These are phyloP conservation scores for Stegophylla sp. DNA, from an alignment of 2,888 invertebrate species.

Conservation along the genomic window DNA sequence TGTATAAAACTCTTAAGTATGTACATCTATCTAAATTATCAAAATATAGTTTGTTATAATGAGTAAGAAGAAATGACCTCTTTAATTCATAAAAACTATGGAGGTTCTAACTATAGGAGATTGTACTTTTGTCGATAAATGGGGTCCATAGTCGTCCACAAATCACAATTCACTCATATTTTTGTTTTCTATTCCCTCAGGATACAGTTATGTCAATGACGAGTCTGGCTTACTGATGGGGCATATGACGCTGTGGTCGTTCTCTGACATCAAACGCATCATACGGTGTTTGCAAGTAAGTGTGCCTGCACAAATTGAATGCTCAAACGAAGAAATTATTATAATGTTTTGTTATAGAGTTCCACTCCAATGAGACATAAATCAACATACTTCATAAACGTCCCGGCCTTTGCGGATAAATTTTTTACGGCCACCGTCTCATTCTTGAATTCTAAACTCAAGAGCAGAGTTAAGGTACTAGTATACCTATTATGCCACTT, in stretches of 20 bases:
- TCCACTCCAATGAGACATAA: slow-evolving; percentile 91
- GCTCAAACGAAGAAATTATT: too few species aligned
- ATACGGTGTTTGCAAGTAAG: slow-evolving; percentile 77
- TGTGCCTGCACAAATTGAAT: too few species aligned
- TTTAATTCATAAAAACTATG: too few species aligned
- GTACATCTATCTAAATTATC: too few species aligned
- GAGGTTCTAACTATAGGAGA: too few species aligned
- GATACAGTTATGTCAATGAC: slow-evolving; percentile 62
- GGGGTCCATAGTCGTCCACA: too few species aligned
- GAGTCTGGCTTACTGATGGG: slow-evolving; percentile 74
- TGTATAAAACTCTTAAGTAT: too few species aligned
- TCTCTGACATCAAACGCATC: slow-evolving; percentile 75
- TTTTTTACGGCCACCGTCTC: slow-evolving; percentile 83
- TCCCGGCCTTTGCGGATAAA: slow-evolving; percentile 80
- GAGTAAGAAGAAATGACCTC: too few species aligned
- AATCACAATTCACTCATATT: not conserved
- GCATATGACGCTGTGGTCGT: slow-evolving; percentile 78
- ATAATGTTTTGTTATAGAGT: slow-evolving; percentile 69
- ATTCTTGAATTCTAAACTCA: slow-evolving; percentile 83
- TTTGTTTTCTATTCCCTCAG: slow-evolving; percentile 56
- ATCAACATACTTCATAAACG: slow-evolving; percentile 84
- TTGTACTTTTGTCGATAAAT: not conserved
- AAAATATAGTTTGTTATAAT: too few species aligned
- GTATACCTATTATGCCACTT: too few species aligned
- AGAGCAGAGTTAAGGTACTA: slow-evolving; percentile 79